These are phyloP conservation scores for Macaria notata DNA, from an alignment of 2,888 invertebrate species.

Conservation along the genomic window DNA sequence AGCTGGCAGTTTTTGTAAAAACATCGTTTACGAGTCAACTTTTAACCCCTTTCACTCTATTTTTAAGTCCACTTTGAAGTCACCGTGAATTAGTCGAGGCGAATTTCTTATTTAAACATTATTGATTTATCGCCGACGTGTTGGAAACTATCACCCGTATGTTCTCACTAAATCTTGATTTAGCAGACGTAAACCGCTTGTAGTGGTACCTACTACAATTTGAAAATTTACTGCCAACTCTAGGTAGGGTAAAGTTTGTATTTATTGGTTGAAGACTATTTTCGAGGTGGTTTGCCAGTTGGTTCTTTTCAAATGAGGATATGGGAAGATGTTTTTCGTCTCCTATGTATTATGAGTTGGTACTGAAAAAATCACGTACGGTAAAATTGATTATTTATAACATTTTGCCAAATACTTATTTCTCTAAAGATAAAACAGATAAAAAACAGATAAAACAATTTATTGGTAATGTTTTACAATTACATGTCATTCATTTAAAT, in stretches of 20 bases:
- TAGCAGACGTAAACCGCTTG: constrained; percentile 65
- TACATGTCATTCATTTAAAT: too few relatives aligned
- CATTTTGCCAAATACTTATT: too few relatives aligned
- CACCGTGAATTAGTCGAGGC: constrained; percentile 61
- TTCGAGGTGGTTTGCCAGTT: constrained; percentile 6
- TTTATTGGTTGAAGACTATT: constrained; percentile 15
- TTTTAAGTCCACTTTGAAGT: constrained; percentile 66
- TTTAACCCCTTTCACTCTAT: constrained; percentile 52
- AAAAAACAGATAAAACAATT: too few relatives aligned
- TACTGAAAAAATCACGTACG: too few relatives aligned
- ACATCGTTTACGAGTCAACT: constrained; percentile 45
- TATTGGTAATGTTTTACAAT: too few relatives aligned
- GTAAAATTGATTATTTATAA: too few relatives aligned
- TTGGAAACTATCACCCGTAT: constrained; percentile 71
- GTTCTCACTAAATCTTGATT: constrained; percentile 74
- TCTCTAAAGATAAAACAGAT: too few relatives aligned
- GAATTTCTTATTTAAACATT: constrained; percentile 68
- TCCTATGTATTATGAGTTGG: too few relatives aligned
- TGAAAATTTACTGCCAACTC: constrained; percentile 59
- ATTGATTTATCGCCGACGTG: constrained; percentile 69
- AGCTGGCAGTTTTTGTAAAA: neutral
- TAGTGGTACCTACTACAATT: constrained; percentile 49
- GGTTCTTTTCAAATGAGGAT: constrained; percentile 2
- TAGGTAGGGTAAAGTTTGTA: constrained; percentile 7
- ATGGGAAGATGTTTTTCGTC: too few relatives aligned